Conservation (phyloP, 2,888 invertebrate genomes). For the Thera britannica region DNA sequence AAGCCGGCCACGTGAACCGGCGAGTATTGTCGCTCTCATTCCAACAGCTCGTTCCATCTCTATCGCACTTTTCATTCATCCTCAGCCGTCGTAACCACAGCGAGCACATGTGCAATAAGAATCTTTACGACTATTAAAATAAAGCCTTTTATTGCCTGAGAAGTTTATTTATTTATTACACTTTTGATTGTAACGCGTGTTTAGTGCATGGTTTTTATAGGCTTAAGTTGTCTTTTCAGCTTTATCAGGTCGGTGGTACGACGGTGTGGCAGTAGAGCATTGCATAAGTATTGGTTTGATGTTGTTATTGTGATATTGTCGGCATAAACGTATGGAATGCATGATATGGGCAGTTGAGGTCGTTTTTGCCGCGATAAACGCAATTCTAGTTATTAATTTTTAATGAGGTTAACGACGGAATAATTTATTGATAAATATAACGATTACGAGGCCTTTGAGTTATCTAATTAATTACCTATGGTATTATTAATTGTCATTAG, state of each 20-base stretch:
- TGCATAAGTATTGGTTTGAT: slow-evolving; percentile 84
- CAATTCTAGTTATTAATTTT: slow-evolving; percentile 67
- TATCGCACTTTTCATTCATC: slow-evolving; percentile 77
- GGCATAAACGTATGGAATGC: slow-evolving; percentile 80
- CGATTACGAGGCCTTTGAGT: slow-evolving; percentile 28
- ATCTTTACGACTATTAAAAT: slow-evolving; percentile 78
- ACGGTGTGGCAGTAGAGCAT: slow-evolving; percentile 83
- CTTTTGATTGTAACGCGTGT: slow-evolving; percentile 75
- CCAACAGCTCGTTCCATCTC: slow-evolving; percentile 59
- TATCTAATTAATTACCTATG: slow-evolving; percentile 23
- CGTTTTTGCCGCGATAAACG: slow-evolving; percentile 70
- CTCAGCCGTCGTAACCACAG: slow-evolving; percentile 74
- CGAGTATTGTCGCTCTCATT: slow-evolving; percentile 67
- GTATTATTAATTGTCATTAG: slow-evolving; percentile 11
- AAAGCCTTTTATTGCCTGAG: slow-evolving; percentile 81
- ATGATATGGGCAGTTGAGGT: slow-evolving; percentile 74
- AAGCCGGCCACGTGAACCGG: slow-evolving; percentile 79
- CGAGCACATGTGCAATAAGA: slow-evolving; percentile 76
- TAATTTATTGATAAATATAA: slow-evolving; percentile 29
- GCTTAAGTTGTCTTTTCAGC: slow-evolving; percentile 85
- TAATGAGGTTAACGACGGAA: slow-evolving; percentile 58
- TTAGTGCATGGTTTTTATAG: slow-evolving; percentile 85
- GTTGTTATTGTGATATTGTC: slow-evolving; percentile 84
- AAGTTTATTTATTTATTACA: slow-evolving; percentile 79
- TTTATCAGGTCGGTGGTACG: slow-evolving; percentile 83